Evolutionary conservation across 2,888 invertebrate species (phyloP).

Genomic region (Sarcophaga caerulescens): DNA sequence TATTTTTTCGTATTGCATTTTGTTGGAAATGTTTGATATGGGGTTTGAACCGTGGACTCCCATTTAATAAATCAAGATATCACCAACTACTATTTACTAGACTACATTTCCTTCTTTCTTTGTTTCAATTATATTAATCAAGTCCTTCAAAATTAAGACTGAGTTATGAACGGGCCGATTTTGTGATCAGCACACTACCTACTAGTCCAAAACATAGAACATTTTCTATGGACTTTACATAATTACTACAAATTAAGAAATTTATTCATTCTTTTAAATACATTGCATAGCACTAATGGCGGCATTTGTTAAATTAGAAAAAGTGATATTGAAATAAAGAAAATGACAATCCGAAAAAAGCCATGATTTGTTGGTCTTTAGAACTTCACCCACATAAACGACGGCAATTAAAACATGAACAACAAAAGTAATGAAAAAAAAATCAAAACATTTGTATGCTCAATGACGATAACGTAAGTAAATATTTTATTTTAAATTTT

Average conservation of each 20-base stretch:
- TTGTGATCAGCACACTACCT: too few species aligned
- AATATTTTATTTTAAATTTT: constrained; percentile 27
- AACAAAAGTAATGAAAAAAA: neutral
- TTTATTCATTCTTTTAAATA: neutral
- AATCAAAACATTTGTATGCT: constrained; percentile 27
- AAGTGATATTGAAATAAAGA: constrained; percentile 31
- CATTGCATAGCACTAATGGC: neutral
- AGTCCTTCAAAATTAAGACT: too few species aligned
- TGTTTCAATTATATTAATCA: too few species aligned
- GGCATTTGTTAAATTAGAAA: constrained; percentile 28
- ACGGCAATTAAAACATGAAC: constrained; percentile 1
- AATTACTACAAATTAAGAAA: neutral
- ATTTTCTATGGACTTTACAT: too few species aligned
- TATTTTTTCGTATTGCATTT: too few species aligned
- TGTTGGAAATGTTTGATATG: too few species aligned
- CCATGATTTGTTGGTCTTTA: constrained; percentile 31
- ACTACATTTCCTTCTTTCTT: too few species aligned
- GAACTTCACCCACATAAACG: constrained; percentile 56
- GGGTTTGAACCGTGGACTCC: too few species aligned
- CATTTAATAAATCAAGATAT: too few species aligned
- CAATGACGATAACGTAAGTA: constrained; percentile 30
- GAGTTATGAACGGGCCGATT: too few species aligned
- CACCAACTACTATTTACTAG: too few species aligned
- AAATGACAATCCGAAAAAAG: neutral
- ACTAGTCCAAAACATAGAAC: too few species aligned